Evolutionary conservation across 2,888 invertebrate species (phyloP).

Genomic region (Cephus runcator): DNA sequence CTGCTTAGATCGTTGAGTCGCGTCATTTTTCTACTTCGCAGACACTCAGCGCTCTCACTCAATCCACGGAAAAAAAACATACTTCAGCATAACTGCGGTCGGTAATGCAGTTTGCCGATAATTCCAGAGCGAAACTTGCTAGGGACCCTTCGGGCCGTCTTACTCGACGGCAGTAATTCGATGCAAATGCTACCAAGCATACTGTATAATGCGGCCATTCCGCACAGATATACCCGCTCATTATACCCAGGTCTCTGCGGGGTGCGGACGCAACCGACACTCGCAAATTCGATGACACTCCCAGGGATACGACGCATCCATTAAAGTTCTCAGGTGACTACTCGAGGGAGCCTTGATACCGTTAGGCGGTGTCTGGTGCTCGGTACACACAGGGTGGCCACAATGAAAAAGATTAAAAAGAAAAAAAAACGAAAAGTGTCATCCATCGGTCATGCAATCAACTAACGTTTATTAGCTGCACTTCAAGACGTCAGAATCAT

Average conservation of each 20-base stretch:
- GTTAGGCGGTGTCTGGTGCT: neutral
- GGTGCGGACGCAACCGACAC: neutral
- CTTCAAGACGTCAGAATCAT: neutral
- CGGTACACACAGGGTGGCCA: neutral
- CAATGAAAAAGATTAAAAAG: neutral
- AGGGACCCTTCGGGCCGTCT: neutral
- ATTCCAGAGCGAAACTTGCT: neutral
- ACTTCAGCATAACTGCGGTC: neutral
- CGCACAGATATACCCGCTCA: slow-evolving; percentile 1
- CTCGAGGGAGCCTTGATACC: neutral
- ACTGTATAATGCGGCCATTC: slow-evolving; percentile 5
- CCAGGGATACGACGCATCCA: neutral
- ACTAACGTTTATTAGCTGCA: neutral
- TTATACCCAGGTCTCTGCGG: neutral
- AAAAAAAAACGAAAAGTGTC: neutral
- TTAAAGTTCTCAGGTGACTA: neutral
- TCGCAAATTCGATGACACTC: neutral
- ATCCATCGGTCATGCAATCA: neutral
- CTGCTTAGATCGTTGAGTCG: too few species aligned
- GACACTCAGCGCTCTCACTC: neutral
- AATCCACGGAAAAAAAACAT: neutral
- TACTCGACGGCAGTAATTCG: neutral
- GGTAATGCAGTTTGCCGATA: neutral
- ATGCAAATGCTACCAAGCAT: neutral
- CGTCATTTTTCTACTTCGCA: neutral